Conservation (phyloP, 35 echinoderm and acorn worm species). For the Hemicentrotus pulcherrimus region DNA sequence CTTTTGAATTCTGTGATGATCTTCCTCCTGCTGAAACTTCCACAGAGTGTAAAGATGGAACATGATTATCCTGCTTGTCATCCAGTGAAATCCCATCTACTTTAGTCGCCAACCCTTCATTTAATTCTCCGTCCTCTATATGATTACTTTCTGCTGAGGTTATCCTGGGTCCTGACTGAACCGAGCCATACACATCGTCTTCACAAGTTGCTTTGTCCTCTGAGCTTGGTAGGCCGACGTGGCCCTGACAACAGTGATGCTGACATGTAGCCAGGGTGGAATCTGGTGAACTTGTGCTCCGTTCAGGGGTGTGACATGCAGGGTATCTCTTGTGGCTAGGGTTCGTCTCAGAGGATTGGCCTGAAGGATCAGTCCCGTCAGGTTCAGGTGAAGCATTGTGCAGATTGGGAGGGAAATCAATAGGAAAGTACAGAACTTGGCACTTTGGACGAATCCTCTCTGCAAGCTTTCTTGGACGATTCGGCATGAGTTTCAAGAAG, state of each 20-base stretch:
- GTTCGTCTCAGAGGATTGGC: not conserved
- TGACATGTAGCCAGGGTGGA: not conserved
- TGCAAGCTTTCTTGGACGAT: conserved; percentile 58
- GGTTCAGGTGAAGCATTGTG: not conserved
- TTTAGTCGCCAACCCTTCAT: not conserved
- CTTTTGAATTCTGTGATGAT: not conserved
- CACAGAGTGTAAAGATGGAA: not conserved
- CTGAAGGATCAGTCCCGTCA: not conserved
- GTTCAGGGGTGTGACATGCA: not conserved
- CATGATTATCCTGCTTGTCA: not conserved
- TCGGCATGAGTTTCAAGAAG: conserved; percentile 87
- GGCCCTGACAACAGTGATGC: no score
- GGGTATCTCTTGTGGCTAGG: not conserved
- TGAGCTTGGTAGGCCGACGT: not conserved
- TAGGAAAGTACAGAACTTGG: conserved; percentile 79
- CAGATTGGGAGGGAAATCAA: conserved; percentile 50
- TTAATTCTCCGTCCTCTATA: not conserved
- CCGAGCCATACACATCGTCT: no score
- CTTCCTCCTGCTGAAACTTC: not conserved
- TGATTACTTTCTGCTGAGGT: not conserved
- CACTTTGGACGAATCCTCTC: conserved; percentile 86
- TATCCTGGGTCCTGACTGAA: not conserved
- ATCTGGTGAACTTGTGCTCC: not conserved
- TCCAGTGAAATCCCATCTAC: not conserved
- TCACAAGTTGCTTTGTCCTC: not conserved